These are phyloP conservation scores for Taeniopygia guttata DNA, from an alignment of 2,797 vertebrate genomes.

Conservation along the genomic window DNA sequence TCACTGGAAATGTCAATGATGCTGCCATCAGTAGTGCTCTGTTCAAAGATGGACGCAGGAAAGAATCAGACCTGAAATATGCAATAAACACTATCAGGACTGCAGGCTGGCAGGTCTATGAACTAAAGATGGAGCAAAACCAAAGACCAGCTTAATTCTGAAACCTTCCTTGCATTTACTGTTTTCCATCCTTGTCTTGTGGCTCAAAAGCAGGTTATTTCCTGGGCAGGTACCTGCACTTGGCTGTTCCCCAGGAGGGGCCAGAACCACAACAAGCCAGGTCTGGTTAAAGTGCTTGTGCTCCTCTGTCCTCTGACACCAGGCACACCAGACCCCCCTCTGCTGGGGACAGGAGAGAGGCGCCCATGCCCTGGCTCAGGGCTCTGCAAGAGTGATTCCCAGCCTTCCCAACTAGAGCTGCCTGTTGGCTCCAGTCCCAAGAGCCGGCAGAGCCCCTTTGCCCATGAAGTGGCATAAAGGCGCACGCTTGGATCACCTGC, in stretches of 20 bases:
- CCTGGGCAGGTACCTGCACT: not conserved
- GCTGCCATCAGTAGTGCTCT: not conserved
- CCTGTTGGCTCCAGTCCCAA: not conserved
- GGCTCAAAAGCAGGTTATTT: not conserved
- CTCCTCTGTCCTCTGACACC: not conserved
- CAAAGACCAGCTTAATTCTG: not conserved
- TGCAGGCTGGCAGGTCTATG: not conserved
- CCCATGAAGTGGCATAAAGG: rapidly evolving
- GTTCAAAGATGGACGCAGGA: not conserved
- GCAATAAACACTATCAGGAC: not conserved
- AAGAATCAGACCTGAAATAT: not conserved
- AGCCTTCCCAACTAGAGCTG: not conserved
- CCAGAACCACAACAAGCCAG: not conserved
- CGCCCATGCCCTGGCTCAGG: rapidly evolving
- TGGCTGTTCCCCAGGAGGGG: not conserved
- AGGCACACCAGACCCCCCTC: not conserved
- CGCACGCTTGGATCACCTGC: not conserved
- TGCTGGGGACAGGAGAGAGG: not conserved
- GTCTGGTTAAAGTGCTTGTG: not conserved
- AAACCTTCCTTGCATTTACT: not conserved
- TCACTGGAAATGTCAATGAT: not conserved
- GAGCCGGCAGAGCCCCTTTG: not conserved
- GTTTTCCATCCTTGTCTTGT: not conserved
- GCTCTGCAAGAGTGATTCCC: not conserved
- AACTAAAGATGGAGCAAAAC: not conserved